Conservation (phyloP, 2,797 vertebrate species). For the Onychomys arenicola region DNA sequence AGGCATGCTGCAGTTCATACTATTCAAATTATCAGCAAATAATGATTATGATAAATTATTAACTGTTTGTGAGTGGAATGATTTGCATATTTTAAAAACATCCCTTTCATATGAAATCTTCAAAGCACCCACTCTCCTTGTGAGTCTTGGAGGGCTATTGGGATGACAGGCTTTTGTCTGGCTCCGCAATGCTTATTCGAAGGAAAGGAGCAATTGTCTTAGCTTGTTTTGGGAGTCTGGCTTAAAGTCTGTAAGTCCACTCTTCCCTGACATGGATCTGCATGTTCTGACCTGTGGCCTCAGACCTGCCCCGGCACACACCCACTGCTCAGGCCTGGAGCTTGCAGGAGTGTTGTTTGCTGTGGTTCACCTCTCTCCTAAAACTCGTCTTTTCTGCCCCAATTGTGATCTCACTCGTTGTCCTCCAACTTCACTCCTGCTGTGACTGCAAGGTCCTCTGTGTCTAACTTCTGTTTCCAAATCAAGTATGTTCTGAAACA, state of each 20-base stretch:
- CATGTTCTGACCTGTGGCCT: slow-evolving; percentile 60
- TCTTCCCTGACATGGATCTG: background rate
- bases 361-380: background rate
- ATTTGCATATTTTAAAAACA: slow-evolving; percentile 74
- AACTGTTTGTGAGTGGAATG: slow-evolving; percentile 71
- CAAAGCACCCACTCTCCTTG: slow-evolving; percentile 60
- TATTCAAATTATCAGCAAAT: slow-evolving; percentile 81
- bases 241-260: background rate
- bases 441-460: background rate
- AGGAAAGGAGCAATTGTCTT: slow-evolving; percentile 18
- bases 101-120: slow-evolving; percentile 53
- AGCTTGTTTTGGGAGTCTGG: slow-evolving; percentile 62
- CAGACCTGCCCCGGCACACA: slow-evolving; percentile 55
- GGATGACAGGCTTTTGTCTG: slow-evolving; percentile 22
- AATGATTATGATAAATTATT: slow-evolving; percentile 81
- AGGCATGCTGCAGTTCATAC: background rate
- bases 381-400: background rate
- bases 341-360: background rate
- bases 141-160: slow-evolving; percentile 50
- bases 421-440: background rate
- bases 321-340: background rate
- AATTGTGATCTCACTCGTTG: background rate
- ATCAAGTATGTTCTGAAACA: background rate
- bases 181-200: background rate
- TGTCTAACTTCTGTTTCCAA: background rate